phyloP scores from a whole-genome alignment of 2,888 invertebrate species.

The Drosophila anomalata region DNA sequence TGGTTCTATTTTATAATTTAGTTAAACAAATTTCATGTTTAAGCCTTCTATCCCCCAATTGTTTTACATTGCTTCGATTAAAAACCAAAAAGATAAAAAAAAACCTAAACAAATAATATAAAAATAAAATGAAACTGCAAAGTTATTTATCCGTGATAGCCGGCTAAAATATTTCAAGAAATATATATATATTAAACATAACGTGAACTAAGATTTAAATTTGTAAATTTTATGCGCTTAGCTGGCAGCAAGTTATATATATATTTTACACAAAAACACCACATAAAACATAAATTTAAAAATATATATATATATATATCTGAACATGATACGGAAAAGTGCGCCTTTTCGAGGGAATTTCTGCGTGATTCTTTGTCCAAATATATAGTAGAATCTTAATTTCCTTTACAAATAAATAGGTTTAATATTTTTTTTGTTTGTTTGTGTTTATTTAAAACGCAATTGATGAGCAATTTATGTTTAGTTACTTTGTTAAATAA shows the following conservation, averaged over 20 bases:
- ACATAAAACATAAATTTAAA: slow-evolving; percentile 28
- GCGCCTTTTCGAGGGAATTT: slow-evolving; percentile 58
- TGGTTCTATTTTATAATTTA: slow-evolving; percentile 42
- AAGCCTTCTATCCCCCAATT: slow-evolving; percentile 11
- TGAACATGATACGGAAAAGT: slow-evolving; percentile 49
- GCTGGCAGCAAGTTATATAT: slow-evolving; percentile 51
- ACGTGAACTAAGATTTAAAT: slow-evolving; percentile 53
- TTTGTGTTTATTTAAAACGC: slow-evolving; percentile 21
- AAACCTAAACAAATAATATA: neutral
- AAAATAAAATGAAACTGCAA: slow-evolving; percentile 30
- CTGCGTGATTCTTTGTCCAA: slow-evolving; percentile 73
- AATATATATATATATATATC: slow-evolving; percentile 33
- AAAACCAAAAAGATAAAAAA: slow-evolving; percentile 32
- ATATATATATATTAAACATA: slow-evolving; percentile 31
- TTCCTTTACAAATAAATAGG: slow-evolving; percentile 29
- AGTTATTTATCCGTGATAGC: slow-evolving; percentile 73
- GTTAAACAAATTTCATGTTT: slow-evolving; percentile 38
- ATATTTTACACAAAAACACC: slow-evolving; percentile 54
- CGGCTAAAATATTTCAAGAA: slow-evolving; percentile 54
- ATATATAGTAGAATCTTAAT: slow-evolving; percentile 63
- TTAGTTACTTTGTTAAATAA: slow-evolving; percentile 75
- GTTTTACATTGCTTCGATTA: slow-evolving; percentile 32
- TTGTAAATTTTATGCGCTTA: slow-evolving; percentile 66
- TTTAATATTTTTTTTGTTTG: slow-evolving; percentile 12
- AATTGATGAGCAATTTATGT: slow-evolving; percentile 37